Evolutionary conservation across 2,797 vertebrate species (phyloP).

Genomic region (Enteromius trimaculatus): DNA sequence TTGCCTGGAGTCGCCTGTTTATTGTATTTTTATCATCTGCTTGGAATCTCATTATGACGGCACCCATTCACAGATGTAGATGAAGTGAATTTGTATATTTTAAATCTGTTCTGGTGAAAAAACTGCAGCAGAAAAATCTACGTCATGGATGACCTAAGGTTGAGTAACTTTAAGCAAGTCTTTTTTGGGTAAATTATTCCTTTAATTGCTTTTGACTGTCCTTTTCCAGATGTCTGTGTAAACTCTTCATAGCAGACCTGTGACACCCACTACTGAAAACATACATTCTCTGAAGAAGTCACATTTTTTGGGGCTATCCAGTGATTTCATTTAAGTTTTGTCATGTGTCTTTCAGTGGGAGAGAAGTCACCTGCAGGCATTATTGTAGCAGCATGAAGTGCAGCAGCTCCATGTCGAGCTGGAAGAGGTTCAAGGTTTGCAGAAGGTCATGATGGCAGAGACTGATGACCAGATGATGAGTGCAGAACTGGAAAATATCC

Average conservation of each 20-base stretch:
- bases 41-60: neutral
- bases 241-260: neutral
- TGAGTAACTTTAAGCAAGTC: neutral
- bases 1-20: neutral
- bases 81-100: neutral
- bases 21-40: neutral
- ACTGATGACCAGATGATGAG: constrained; percentile 75
- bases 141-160: neutral
- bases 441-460: constrained; percentile 64
- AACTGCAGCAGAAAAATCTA: neutral
- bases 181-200: neutral
- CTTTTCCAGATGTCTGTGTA: neutral
- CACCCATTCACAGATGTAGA: neutral
- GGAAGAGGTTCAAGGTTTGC: constrained; percentile 59
- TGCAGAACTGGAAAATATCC: constrained; percentile 53
- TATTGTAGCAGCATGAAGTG: constrained; percentile 71
- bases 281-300: no score
- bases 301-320: neutral
- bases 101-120: neutral
- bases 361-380: constrained; percentile 70
- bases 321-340: neutral
- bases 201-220: neutral
- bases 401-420: constrained; percentile 56
- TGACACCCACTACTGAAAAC: neutral
- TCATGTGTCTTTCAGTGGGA: constrained; percentile 67